Evolutionary conservation across 2,888 invertebrate species (phyloP), one percentile per base, ranked within the genome.

Genomic region (Drosophila cyrtoloma): DNA sequence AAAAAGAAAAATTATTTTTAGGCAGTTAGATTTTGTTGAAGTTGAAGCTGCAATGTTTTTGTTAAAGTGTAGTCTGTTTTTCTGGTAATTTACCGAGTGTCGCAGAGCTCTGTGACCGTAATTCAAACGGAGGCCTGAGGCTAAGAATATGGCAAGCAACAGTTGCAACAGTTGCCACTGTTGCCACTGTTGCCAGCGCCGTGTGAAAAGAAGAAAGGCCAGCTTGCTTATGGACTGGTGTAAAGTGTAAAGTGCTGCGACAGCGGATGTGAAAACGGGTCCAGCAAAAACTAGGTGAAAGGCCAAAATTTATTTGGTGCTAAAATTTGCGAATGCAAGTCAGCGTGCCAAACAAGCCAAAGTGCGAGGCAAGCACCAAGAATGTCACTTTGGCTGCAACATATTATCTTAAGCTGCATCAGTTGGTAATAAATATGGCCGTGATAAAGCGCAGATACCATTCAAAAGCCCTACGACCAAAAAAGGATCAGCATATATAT

Each of bases 11-110:
- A 22, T 47, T 1, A 16, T 26, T 47, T 47, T 5, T 2, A 1
- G 9, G 22, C 16, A 26, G 22, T 16, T 47, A 1, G 1, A 16
- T 3, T 47, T 26, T 16, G 2, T 7, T 26, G 26, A 16, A 0
- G 7, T 47, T 47, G 12, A 0, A 22, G 22, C 6, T 22, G 22
- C 12, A 5, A 14, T 16, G 1, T 32, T 33, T 22, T 22, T 16
- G 1, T 33, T 55, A 2, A 5, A 57, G 57, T 57, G 56, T 32
- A 39, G 77, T 61, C 63, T 28, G 28, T 19, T 51, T 67, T 66
- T 71, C 68, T 58, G 35, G 69, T 87, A 87, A 86, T 86, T 86
- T 86, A 86, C 80, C 63, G 80, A 82, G 85, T 86, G 85, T 84
- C 90, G 85, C 85, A 86, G 79, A 72, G 79, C 64, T 59, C 22